Evolutionary conservation across 2,797 vertebrate genomes (phyloP), one percentile per base, ranked within the genome.

Genomic region (Stomatorhinus walkeri): DNA sequence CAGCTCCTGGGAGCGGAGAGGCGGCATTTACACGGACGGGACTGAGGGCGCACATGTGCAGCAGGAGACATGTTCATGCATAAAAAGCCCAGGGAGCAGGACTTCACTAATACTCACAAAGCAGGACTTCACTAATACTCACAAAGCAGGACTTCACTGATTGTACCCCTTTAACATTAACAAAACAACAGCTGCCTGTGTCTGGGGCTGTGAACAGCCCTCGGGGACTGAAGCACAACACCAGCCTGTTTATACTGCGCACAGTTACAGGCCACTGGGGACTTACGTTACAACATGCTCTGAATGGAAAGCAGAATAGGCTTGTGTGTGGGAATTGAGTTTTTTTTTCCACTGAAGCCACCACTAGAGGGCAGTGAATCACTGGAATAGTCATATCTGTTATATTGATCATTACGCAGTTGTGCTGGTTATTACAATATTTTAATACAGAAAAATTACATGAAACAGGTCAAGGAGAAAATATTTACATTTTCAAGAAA

Each of bases 1-100:
- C 90, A 99, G 90, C 93, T 99, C 98, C 92, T 97, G 90, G 2
- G 46, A 48, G n/a, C 0, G 5, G 4, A 79, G 72, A 43, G 36
- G 14, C 0, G 6, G 4, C 36, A 6, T 40, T 79, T 40, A 79
- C 81, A 10, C 16, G 51, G 19, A 49, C 0, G 43, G 81, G 40
- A 48, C 3, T 51, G 81, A 28, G 9, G 3, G 24, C 4, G 0
- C 10, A 12, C 24, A 68, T 12, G 24, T 12, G 24, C 61, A 68
- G 61, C 24, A 68, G 9, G 4, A 68, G 61, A 68, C 61, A 32
- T 4, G 10, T 32, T 28, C 9, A 68, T 68, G 8, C 8, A 0
- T 24, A 64, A 10, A 64, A 24, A 28, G 5, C 61, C 9, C 22
- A 64, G 61, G 61, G 22, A 24, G 56, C 56, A 22, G 56, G n/a